Evolutionary conservation across 2,797 vertebrate genomes (phyloP), one percentile per base, ranked within the genome.

Genomic region (Botia kubotai): DNA sequence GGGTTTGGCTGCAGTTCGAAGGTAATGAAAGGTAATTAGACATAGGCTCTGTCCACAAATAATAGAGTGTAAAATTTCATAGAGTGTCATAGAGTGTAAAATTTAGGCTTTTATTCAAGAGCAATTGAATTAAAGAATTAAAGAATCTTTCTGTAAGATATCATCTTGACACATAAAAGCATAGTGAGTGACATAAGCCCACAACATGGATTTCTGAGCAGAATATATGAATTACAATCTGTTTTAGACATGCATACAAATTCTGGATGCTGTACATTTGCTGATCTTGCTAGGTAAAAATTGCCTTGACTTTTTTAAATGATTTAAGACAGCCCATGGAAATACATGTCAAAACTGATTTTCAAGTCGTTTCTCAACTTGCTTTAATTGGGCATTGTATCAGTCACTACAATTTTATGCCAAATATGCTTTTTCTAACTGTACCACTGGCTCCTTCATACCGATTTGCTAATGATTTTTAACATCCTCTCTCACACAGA

Each of bases 301-400:
- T 85, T 57, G 74, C 14, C 66, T 82, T 72, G 82, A 84, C 82
- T 84, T 71, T 23, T 46, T 63, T 23, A 88, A 89, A 92, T 89
- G 89, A 90, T 86, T 88, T 86, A 89, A 83, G 91, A 94, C 95
- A 95, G 93, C 86, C 93, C 91, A 63, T 63, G 60, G 26, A 63
- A 63, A 63, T 12, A 63, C 29, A n/a, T 26, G 60, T 63, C 60
- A 63, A 63, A 91, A 93, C 93, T 92, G 92, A 96, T 97, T 96
- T 96, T 92, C 91, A 92, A 95, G 93, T 92, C 82, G 90, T 95
- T 95, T 95, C 93, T 96, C 94, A 95, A 91, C 92, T 91, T 83
- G 89, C 93, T 95, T 95, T 96, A 97, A 97, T 96, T 93, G 36
- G 93, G 95, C 16, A 16, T 63, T 95, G 93, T 96, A 94, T 94